Base-by-base conservation (phyloP, 2,888 invertebrate species). In the Chouioia cunea region DNA sequence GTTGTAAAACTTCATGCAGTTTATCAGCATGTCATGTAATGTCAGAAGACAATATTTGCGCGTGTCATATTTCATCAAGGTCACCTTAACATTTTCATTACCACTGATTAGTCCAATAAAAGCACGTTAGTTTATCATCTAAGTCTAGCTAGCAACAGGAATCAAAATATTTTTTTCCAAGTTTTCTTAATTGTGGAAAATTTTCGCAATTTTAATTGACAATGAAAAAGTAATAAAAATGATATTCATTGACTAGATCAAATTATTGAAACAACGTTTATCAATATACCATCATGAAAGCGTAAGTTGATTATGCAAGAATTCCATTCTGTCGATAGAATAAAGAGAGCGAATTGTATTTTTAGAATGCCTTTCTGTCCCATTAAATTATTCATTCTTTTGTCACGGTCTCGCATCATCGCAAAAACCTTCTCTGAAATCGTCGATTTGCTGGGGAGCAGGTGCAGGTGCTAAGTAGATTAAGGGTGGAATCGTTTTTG, bases 401-500 rank as follows among this genome's bases (percentile, higher is more conserved):
- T 73, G 70, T 70, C 52, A 67, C 43, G 58, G 54, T 50, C 43
- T 47, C 64, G 54, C 60, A 68, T 65, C 65, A 46, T 50, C 54
- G 14, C 53, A 36, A 64, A 71, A 73, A 69, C 46, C 73, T 71
- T 67, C 58, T 68, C 70, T 54, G 23, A 56, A 68, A 67, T 53
- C 46, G 43, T 75, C 62, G 73, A 63, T 74, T 73, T 73, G 73
- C 60, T 65, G 27, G 63, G 63, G 72, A 75, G 77, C 79, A 79
- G 79, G 79, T 79, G 79, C 74, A 74, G 76, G 75, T 70, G 76
- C 76, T 76, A 79, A 79, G 78, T 78, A 76, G 79, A 79, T 78
- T 77, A 79, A 75, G 77, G 79, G 76, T 77, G 67, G 75, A 77
- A 78, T 76, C 77, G 82, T 82, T 84, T 84, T 84, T 84, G 84